A percentile compares a stretch with the other conserved stretches of the same genome.
These are phyloP conservation scores for Channa striata DNA, from an alignment of 2,797 vertebrate species.

Conservation along the genomic window DNA sequence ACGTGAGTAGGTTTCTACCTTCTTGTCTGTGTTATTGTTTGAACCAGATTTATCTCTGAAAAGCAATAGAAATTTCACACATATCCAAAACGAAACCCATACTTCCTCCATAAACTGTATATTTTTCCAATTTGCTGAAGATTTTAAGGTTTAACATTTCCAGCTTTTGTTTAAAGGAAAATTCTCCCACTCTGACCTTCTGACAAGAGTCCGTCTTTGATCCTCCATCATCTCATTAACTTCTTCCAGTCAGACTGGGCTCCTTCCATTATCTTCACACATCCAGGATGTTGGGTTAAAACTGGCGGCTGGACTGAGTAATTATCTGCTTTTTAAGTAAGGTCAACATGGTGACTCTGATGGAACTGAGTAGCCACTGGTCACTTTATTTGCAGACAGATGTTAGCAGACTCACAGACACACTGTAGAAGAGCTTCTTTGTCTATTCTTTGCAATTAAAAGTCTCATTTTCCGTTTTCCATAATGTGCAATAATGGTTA, in stretches of 20 bases:
- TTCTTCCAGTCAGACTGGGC: conserved; percentile 39
- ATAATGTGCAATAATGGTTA: conserved; percentile 56
- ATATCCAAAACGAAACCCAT: conserved; percentile 24
- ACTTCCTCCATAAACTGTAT: not conserved
- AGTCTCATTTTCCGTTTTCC: conserved; percentile 66
- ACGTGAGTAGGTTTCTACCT: conserved; percentile 21
- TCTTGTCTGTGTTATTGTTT: conserved; percentile 16
- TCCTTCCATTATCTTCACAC: conserved; percentile 72
- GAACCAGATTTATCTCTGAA: conserved; percentile 11
- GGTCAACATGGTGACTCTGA: conserved; percentile 58
- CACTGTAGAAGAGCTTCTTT: conserved; percentile 52
- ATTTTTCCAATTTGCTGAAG: conserved; percentile 36
- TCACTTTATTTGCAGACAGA: conserved; percentile 58
- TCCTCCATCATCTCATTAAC: conserved; percentile 78
- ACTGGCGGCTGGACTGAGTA: conserved; percentile 54
- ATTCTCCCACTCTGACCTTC: conserved; percentile 41
- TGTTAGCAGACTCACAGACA: conserved; percentile 4
- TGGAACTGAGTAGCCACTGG: conserved; percentile 48
- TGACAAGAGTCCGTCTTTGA: conserved; percentile 61
- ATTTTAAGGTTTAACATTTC: conserved; percentile 55
- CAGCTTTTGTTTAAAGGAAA: conserved; percentile 50
- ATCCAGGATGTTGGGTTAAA: conserved; percentile 61
- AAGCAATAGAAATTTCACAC: conserved; percentile 66
- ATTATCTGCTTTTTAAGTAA: conserved; percentile 78
- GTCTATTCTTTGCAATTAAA: conserved; percentile 74